Percentiles rank a stretch among this genome's conserved stretches.
Conservation (phyloP, 1,140 invertebrate genomes). For the Pseudobourletiella spinata region DNA sequence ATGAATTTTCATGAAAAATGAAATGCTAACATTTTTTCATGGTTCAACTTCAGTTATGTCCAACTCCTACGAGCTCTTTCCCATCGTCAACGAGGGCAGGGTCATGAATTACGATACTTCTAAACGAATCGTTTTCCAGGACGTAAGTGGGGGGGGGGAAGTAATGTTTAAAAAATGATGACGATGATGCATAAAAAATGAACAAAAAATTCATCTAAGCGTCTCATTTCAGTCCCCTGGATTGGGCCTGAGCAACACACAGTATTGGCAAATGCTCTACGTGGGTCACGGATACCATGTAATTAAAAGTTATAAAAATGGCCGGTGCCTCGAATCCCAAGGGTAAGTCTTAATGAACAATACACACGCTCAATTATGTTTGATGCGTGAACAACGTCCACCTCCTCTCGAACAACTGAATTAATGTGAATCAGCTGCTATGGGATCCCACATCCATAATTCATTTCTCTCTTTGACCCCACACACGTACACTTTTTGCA, state of each 20-base stretch:
- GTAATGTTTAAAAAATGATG: too few species aligned
- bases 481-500: not conserved
- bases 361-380: too few species aligned
- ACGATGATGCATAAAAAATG: too few species aligned
- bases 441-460: not conserved
- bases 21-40: too few species aligned
- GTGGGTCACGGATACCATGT: not conserved
- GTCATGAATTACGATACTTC: slow-evolving; percentile 2
- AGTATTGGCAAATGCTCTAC: slow-evolving; percentile 2
- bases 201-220: too few species aligned
- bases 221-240: not conserved
- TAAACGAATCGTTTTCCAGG: too few species aligned
- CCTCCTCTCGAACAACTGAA: not conserved
- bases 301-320: not conserved
- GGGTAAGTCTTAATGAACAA: not conserved
- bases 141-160: too few species aligned
- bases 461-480: not conserved
- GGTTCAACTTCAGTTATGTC: not conserved
- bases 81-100: not conserved
- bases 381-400: not conserved
- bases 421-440: not conserved
- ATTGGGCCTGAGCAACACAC: not conserved
- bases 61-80: not conserved
- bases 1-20: too few species aligned
- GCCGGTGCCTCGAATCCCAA: not conserved